phyloP scores from a whole-genome alignment of 2,797 vertebrate genomes.

The Gastrophryne carolinensis region DNA sequence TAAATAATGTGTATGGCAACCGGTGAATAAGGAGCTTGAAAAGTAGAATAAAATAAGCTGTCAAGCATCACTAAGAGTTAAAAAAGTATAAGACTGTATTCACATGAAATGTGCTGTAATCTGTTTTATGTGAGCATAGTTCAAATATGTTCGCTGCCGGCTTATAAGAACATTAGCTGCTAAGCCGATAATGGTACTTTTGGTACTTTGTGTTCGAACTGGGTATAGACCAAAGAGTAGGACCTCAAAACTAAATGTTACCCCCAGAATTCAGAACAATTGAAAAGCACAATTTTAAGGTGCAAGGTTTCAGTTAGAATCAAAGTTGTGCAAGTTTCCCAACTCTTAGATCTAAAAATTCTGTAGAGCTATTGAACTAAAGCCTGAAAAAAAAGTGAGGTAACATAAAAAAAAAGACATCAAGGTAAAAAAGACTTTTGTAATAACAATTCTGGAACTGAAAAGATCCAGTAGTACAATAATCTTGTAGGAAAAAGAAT shows the following conservation, averaged over 20 bases:
- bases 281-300: no score
- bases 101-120: no score
- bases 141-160: no score
- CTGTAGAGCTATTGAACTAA: conserved; percentile 6
- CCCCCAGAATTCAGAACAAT: background rate
- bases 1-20: no score
- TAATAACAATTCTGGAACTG: conserved; percentile 28
- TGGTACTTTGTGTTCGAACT: no score
- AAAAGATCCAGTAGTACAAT: conserved; percentile 29
- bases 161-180: no score
- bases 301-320: background rate
- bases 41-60: no score
- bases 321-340: background rate
- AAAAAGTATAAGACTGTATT: no score
- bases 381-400: background rate
- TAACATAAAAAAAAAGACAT: conserved; percentile 2
- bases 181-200: no score
- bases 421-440: conserved; percentile 3
- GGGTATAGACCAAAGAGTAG: background rate
- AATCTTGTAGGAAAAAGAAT: conserved; percentile 2
- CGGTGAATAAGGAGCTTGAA: no score
- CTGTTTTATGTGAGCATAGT: no score
- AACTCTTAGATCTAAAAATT: conserved; percentile 12
- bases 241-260: background rate
- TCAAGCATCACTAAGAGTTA: no score